Evolutionary conservation across 1,140 invertebrate species (phyloP).

Genomic region (Subanguina moxae): DNA sequence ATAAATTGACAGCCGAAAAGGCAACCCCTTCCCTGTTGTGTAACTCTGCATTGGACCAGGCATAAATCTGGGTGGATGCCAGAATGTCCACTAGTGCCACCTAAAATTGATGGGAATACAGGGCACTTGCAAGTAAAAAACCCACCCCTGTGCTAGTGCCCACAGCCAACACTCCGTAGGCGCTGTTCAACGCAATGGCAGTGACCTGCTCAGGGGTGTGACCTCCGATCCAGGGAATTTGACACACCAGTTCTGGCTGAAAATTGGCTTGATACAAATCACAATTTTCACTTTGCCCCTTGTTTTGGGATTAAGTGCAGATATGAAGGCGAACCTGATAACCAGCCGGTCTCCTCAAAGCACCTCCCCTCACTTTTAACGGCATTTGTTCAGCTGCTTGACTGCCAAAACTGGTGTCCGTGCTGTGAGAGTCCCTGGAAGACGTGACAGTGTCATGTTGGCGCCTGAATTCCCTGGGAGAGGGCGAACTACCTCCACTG

Average conservation of each 20-base stretch:
- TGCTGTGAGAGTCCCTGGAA: constrained; percentile 37
- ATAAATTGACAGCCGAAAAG: constrained; percentile 20
- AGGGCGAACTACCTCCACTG: constrained; percentile 6
- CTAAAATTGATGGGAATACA: constrained; percentile 12
- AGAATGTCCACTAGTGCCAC: constrained; percentile 54
- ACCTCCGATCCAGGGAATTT: constrained; percentile 76
- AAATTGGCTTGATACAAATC: too few species aligned
- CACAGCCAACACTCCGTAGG: constrained; percentile 72
- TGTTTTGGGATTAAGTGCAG: too few species aligned
- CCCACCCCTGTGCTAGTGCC: constrained; percentile 28
- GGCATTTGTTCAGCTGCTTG: constrained; percentile 63
- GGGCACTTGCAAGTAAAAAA: too few species aligned
- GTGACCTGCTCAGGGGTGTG: constrained; percentile 77
- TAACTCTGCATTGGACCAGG: constrained; percentile 52
- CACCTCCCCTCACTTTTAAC: constrained; percentile 72
- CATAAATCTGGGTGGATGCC: constrained; percentile 48
- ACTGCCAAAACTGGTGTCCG: constrained; percentile 49
- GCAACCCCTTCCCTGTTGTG: constrained; percentile 41
- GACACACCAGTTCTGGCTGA: constrained; percentile 87
- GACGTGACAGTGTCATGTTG: constrained; percentile 26
- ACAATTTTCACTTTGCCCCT: too few species aligned
- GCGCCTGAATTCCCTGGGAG: constrained; percentile 26
- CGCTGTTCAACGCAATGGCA: constrained; percentile 85
- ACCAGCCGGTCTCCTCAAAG: constrained; percentile 77
- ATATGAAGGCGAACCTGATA: constrained; percentile 40